Conservation (phyloP, 1,140 invertebrate species). For the Euglossa dilemma region DNA sequence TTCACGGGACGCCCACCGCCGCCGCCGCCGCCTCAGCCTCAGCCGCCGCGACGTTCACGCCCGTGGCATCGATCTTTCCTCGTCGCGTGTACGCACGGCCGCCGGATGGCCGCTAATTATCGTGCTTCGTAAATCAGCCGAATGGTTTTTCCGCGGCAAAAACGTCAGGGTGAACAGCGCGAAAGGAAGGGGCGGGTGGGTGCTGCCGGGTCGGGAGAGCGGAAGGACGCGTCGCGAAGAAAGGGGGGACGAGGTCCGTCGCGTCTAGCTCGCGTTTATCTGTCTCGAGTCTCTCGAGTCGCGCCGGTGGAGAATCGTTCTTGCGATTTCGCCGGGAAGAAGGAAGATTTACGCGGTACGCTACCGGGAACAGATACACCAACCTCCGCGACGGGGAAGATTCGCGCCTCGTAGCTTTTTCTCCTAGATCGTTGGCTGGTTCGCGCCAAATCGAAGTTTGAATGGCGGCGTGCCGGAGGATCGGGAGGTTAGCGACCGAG, state of each 20-base stretch:
- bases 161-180: background rate
- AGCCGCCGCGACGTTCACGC: too few species aligned
- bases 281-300: conserved; percentile 23
- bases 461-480: background rate
- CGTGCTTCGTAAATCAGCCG: conserved; percentile 13
- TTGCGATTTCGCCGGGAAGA: conserved; percentile 58
- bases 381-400: conserved; percentile 40
- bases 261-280: conserved; percentile 49
- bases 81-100: background rate
- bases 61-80: background rate
- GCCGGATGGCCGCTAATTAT: conserved; percentile 47
- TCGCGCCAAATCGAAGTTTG: background rate
- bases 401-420: conserved; percentile 37
- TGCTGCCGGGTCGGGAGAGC: too few species aligned
- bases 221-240: conserved; percentile 10
- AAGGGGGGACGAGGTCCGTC: background rate
- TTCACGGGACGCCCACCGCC: background rate
- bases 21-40: too few species aligned
- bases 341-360: conserved; percentile 65
- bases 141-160: background rate
- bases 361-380: conserved; percentile 58
- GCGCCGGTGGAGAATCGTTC: conserved; percentile 56
- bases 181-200: too few species aligned
- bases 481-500: conserved; percentile 15
- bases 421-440: background rate